Conservation (phyloP, 2,888 invertebrate species). For the Teleogryllus oceanicus region DNA sequence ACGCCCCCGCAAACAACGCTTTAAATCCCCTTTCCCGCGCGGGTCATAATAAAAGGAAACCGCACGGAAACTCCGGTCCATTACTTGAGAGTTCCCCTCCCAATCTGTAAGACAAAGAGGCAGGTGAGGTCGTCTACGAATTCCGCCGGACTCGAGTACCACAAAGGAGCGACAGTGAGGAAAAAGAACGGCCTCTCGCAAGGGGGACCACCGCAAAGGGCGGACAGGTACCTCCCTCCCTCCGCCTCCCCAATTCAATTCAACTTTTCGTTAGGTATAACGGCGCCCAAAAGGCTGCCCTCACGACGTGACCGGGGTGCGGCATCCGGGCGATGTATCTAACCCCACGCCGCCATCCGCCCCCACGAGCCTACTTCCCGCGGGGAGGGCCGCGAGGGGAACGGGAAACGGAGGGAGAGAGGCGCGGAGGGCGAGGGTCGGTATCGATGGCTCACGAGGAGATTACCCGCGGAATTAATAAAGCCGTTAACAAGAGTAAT, state of each 20-base stretch:
- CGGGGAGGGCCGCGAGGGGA: background rate
- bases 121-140: too few relatives aligned
- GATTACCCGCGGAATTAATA: slow-evolving; percentile 9
- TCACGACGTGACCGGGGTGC: background rate
- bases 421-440: too few relatives aligned
- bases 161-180: too few relatives aligned
- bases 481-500: slow-evolving; percentile 18
- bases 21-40: too few relatives aligned
- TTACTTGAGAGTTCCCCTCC: too few relatives aligned
- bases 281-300: background rate
- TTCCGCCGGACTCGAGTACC: too few relatives aligned
- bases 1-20: too few relatives aligned
- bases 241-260: background rate
- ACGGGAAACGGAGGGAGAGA: background rate
- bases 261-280: slow-evolving; percentile 18
- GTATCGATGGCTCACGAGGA: background rate
- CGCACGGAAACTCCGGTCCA: too few relatives aligned
- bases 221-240: background rate
- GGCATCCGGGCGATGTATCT: slow-evolving; percentile 7
- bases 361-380: background rate
- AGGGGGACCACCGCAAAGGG: background rate
- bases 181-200: background rate
- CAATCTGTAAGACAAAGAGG: too few relatives aligned
- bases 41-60: too few relatives aligned
- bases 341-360: background rate